Conservation (phyloP, 2,797 vertebrate species). For the Dallia pectoralis region DNA sequence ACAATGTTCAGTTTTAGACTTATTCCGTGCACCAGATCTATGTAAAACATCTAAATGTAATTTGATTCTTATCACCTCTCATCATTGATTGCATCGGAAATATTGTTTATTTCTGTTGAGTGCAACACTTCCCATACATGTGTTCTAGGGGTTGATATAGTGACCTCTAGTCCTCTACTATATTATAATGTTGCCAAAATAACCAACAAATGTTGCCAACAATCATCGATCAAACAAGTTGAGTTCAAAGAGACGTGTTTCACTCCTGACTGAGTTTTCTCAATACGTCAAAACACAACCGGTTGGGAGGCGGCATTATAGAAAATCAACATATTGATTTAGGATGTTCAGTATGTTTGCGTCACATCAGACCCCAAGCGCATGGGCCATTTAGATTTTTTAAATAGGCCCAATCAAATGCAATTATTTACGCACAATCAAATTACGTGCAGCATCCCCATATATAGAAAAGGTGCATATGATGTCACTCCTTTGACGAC, state of each 20-base stretch:
- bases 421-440: too few relatives aligned
- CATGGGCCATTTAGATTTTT: background rate
- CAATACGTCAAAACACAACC: background rate
- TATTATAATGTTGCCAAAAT: background rate
- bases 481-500: background rate
- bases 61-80: conserved; percentile 10
- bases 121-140: conserved; percentile 27
- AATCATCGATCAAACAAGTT: background rate
- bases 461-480: background rate
- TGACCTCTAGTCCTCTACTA: background rate
- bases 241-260: background rate
- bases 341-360: background rate
- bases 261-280: background rate
- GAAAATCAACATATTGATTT: background rate
- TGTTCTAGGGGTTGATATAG: conserved; percentile 17
- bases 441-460: background rate
- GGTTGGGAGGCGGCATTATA: background rate
- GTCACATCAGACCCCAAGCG: background rate
- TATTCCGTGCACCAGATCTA: background rate
- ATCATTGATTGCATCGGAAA: conserved; percentile 9
- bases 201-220: too few relatives aligned
- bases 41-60: background rate
- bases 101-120: conserved; percentile 28
- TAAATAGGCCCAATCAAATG: background rate
- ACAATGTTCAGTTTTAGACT: background rate